Evolutionary conservation across 2,888 invertebrate genomes (phyloP).

Genomic region (Habroteleia sp.): DNA sequence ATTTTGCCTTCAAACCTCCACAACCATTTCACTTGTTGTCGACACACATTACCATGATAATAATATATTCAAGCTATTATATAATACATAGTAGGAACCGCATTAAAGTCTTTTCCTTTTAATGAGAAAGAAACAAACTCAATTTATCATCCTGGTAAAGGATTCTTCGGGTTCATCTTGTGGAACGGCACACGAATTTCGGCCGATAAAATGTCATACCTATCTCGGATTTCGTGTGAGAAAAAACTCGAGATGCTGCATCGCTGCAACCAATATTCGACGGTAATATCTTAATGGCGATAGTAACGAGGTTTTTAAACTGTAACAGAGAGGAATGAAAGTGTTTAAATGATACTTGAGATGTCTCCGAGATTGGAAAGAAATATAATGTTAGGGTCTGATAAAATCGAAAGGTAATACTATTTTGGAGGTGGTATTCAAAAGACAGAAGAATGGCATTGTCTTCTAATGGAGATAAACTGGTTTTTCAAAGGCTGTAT

Average conservation of each 20-base stretch:
- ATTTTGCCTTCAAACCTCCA: too few relatives aligned
- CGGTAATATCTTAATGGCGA: conserved; percentile 6
- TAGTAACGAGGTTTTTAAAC: background rate
- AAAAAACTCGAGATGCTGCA: conserved; percentile 34
- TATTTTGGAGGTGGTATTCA: conserved; percentile 10
- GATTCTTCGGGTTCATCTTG: conserved; percentile 11
- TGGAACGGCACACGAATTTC: conserved; percentile 26
- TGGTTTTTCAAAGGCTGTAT: conserved; percentile 3
- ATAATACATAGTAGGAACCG: background rate
- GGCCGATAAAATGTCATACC: conserved; percentile 35
- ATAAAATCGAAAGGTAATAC: conserved; percentile 9
- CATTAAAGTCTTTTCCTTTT: conserved; percentile 5
- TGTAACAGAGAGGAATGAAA: conserved; percentile 17
- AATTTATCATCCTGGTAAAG: conserved; percentile 4
- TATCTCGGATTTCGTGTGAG: conserved; percentile 40
- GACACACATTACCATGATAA: too few relatives aligned
- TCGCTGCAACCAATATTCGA: conserved; percentile 12
- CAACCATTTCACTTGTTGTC: too few relatives aligned
- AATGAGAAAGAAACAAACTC: conserved; percentile 1
- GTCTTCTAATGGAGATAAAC: conserved; percentile 20
- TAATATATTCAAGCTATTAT: too few relatives aligned
- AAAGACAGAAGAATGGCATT: background rate
- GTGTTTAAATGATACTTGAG: too few relatives aligned
- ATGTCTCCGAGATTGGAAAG: too few relatives aligned
- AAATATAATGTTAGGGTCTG: too few relatives aligned